These are phyloP conservation scores for Morpho achilles DNA, from an alignment of 2,888 invertebrate genomes.

Conservation along the genomic window DNA sequence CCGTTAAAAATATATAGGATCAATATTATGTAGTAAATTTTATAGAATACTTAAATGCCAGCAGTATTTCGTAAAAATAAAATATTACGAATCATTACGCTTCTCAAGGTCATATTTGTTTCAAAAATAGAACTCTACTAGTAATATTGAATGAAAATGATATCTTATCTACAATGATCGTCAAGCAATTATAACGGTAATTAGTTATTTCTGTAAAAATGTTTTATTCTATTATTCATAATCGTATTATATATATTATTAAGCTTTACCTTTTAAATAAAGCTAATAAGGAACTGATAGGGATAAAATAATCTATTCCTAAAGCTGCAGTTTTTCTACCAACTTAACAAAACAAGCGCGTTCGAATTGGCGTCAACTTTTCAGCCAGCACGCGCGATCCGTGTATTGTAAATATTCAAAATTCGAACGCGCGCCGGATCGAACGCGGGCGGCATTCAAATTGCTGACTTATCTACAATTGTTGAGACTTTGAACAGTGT, in stretches of 20 bases:
- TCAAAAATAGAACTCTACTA: neutral
- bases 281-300: no score
- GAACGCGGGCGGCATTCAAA: slow-evolving; percentile 60
- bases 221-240: neutral
- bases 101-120: no score
- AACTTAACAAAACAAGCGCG: slow-evolving; percentile 25
- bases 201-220: neutral
- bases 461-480: slow-evolving; percentile 56
- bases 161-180: no score
- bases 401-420: slow-evolving; percentile 53
- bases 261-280: no score
- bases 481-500: slow-evolving; percentile 25
- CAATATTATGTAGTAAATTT: neutral
- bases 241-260: no score
- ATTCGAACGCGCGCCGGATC: slow-evolving; percentile 40
- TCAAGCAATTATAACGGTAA: neutral
- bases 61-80: neutral
- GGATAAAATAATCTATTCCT: neutral
- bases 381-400: slow-evolving; percentile 41
- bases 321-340: slow-evolving; percentile 12
- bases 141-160: neutral
- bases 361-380: slow-evolving; percentile 27
- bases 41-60: neutral
- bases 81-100: no score
- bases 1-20: slow-evolving; percentile 1